phyloP scores from a whole-genome alignment of 2,888 invertebrate genomes.

The Apotomis capreana region DNA sequence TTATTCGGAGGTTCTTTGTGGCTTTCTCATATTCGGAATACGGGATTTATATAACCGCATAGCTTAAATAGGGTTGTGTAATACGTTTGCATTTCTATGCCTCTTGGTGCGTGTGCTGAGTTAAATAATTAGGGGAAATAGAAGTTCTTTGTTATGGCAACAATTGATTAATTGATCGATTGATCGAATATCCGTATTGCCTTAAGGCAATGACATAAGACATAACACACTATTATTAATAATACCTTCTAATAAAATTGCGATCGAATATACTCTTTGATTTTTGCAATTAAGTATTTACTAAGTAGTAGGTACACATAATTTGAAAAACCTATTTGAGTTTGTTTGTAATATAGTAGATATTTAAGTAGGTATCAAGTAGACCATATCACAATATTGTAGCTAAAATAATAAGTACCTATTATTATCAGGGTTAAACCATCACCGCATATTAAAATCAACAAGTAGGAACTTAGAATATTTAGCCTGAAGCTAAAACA shows the following conservation, averaged over 20 bases:
- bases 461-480: slow-evolving; percentile 13
- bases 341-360: no score
- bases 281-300: no score
- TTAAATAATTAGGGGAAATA: slow-evolving; percentile 33
- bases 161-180: slow-evolving; percentile 27
- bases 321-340: no score
- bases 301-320: no score
- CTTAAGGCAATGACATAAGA: not conserved
- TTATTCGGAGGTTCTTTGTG: slow-evolving; percentile 24
- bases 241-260: no score
- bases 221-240: no score
- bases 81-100: slow-evolving; percentile 41
- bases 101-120: slow-evolving; percentile 16
- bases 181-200: slow-evolving; percentile 6
- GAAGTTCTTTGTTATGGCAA: slow-evolving; percentile 27
- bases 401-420: no score
- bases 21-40: slow-evolving; percentile 50
- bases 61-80: slow-evolving; percentile 57
- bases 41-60: slow-evolving; percentile 54
- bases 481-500: not conserved
- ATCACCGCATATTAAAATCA: not conserved
- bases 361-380: not conserved
- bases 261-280: no score
- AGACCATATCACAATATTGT: not conserved
- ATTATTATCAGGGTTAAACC: slow-evolving; percentile 12